phyloP scores from a whole-genome alignment of 2,797 vertebrate species.

The Gymnoscopelus braueri region DNA sequence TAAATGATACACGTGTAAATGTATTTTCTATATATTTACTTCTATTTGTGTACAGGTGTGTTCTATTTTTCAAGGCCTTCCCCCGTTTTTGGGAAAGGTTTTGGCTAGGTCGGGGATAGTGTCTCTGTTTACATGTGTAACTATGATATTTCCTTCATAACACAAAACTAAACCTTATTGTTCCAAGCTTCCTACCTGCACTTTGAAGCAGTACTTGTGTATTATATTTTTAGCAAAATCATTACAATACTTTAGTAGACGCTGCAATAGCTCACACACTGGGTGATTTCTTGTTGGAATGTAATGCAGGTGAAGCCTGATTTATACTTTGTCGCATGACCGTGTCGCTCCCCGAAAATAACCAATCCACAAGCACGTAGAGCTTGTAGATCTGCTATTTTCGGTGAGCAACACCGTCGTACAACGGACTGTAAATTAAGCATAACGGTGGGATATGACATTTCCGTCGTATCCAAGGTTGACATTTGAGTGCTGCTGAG shows the following conservation, averaged over 20 bases:
- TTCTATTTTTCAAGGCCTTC: constrained; percentile 78
- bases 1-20: constrained; percentile 82
- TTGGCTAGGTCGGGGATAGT: constrained; percentile 78
- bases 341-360: too few relatives aligned
- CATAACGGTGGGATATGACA: constrained; percentile 25
- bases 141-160: constrained; percentile 79
- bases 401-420: too few relatives aligned
- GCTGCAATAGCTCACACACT: constrained; percentile 69
- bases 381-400: too few relatives aligned
- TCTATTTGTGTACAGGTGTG: constrained; percentile 78
- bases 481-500: constrained; percentile 35
- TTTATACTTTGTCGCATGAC: too few relatives aligned
- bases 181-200: constrained; percentile 84
- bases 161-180: constrained; percentile 78
- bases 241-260: constrained; percentile 80
- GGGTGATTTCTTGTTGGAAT: constrained; percentile 45
- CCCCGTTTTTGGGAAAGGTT: constrained; percentile 67
- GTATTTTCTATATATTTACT: constrained; percentile 78
- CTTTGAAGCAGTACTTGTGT: constrained; percentile 82
- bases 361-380: too few relatives aligned
- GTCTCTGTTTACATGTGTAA: constrained; percentile 86
- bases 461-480: constrained; percentile 45
- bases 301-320: constrained; percentile 5
- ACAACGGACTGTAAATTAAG: too few relatives aligned
- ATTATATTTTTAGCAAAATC: constrained; percentile 78